Evolutionary conservation across 2,888 invertebrate species (phyloP).

Genomic region (Gandaritis pyraliata): DNA sequence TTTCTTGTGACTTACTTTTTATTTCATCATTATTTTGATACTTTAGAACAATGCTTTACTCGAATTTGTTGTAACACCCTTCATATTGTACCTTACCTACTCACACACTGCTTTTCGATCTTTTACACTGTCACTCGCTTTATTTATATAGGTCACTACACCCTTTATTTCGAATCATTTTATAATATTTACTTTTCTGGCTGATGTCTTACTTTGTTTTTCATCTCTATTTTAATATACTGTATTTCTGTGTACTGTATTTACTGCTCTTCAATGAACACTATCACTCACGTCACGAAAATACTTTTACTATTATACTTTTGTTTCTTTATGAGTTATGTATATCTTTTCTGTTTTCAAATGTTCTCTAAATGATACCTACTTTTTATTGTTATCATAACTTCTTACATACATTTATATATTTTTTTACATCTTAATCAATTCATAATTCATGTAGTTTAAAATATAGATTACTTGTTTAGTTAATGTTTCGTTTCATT

Average conservation of each 20-base stretch:
- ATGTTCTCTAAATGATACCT: neutral
- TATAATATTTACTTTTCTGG: no score
- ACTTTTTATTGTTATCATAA: neutral
- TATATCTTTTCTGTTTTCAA: neutral
- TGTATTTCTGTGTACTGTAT: no score
- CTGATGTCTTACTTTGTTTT: no score
- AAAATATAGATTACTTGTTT: constrained; percentile 12
- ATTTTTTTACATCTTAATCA: neutral
- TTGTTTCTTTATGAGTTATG: neutral
- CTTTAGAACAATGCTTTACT: neutral
- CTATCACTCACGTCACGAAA: neutral
- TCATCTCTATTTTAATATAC: no score
- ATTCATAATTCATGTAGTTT: constrained; percentile 5
- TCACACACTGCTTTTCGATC: neutral
- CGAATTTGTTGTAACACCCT: neutral
- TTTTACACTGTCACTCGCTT: neutral
- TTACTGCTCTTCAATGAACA: neutral
- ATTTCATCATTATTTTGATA: neutral
- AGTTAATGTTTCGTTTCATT: constrained; percentile 20
- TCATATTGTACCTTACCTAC: no score
- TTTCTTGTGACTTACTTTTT: neutral
- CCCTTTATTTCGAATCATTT: no score
- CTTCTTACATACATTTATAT: neutral
- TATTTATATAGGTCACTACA: no score
- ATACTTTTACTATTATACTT: neutral